Evolutionary conservation across 1,140 invertebrate species (phyloP), one percentile per base, ranked within the genome.

Genomic region (Drosophila serrata): DNA sequence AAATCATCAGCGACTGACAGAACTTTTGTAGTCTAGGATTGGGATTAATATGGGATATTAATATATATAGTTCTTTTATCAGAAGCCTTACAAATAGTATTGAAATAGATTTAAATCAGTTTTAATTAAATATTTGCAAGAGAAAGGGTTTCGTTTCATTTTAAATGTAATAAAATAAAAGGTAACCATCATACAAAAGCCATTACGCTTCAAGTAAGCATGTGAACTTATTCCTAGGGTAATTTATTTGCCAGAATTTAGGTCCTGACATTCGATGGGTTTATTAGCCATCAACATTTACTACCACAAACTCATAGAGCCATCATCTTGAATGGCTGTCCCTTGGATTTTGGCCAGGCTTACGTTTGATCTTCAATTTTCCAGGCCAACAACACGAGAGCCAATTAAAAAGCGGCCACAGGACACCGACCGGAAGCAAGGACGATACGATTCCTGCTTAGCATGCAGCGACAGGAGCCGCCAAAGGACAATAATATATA

Each of bases 401-500:
- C 85, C 85, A 88, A 88, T 88, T 88, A 90, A 81, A 88, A 79
- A 60, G 8, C 69, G 61, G 69, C 68, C 57, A 80, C 84, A 74
- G 75, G 61, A 63, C 79, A 72, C 27, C 59, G 62, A 13, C 53
- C 24, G 59, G 64, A 46, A 60, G 45, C 24, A 4, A 2, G 55
- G 59, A 42, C 42, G 17, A 40, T 40, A 37, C 29, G 19, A 45
- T 40, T 69, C 61, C 65, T 79, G 79, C 80, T 88, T 87, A 82
- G 79, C 76, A 79, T 79, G 82, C 78, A 79, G 46, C 27, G 48
- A 12, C 48, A 31, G 48, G 9, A 49, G 48, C 17, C n/a, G 27
- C n/a, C n/a, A 6, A 60, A 75, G 85, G 65, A 85, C 76, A 78
- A 90, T 81, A 90, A 88, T 90, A 78, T 90, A 78, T 88, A 90